phyloP scores from a whole-genome alignment of 64 coral and sea anemone species.

The Hydrozoanthus tunicans region DNA sequence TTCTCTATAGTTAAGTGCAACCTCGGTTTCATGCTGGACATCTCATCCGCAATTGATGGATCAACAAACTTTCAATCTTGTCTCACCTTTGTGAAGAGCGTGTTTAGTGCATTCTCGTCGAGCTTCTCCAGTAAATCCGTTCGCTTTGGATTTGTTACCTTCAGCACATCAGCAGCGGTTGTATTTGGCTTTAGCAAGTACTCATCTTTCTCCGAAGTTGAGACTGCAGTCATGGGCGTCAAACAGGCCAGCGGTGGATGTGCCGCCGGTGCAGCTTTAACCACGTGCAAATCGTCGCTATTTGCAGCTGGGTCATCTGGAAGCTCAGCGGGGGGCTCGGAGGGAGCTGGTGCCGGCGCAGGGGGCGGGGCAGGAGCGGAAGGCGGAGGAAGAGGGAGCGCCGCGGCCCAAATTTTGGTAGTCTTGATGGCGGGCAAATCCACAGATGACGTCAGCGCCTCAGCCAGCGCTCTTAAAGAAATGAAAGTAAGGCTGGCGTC shows the following conservation, averaged over 20 bases:
- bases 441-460: conserved; percentile 44
- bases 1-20: conserved; percentile 61
- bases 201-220: conserved; percentile 57
- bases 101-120: conserved; percentile 71
- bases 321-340: conserved; percentile 28
- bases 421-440: conserved; percentile 60
- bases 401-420: conserved; percentile 13
- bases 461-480: conserved; percentile 34
- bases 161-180: conserved; percentile 68
- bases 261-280: conserved; percentile 57
- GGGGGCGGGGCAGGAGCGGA: conserved; percentile 10
- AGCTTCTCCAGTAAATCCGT: conserved; percentile 46
- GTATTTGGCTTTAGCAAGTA: conserved; percentile 79
- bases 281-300: conserved; percentile 56
- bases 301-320: conserved; percentile 52
- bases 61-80: conserved; percentile 62
- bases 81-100: conserved; percentile 71
- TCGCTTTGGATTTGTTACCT: conserved; percentile 79
- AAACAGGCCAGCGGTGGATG: conserved; percentile 58
- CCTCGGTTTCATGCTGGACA: conserved; percentile 80
- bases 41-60: conserved; percentile 69
- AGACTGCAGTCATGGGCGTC: conserved; percentile 51
- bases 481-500: conserved; percentile 6
- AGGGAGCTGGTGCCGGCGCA: conserved; percentile 27
- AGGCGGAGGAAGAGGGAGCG: conserved; percentile 22